These are phyloP conservation scores for Desmodus rotundus DNA, from an alignment of 2,113 vertebrate genomes.

Conservation along the genomic window DNA sequence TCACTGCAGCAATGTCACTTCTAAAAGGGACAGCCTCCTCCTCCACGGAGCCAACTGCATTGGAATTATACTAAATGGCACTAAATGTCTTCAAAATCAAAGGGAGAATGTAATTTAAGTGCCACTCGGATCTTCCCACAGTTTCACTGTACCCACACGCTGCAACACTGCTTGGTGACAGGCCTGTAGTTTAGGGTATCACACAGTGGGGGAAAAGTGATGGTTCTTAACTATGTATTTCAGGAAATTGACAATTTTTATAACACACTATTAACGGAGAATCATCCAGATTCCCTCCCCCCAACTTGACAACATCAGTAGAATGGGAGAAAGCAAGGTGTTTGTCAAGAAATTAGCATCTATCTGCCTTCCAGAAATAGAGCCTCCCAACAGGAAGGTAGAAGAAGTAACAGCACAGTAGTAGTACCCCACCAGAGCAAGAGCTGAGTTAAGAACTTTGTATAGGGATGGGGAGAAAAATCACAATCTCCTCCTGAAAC, in stretches of 20 bases:
- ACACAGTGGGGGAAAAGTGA: constrained; percentile 61
- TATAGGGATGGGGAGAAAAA: neutral
- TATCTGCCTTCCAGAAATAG: constrained; percentile 19
- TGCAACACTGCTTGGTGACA: constrained; percentile 78
- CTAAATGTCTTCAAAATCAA: constrained; percentile 81
- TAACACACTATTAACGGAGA: constrained; percentile 46
- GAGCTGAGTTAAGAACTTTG: neutral
- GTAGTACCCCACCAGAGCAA: neutral
- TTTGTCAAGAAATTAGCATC: constrained; percentile 48
- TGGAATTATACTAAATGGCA: constrained; percentile 78
- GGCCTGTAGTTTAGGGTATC: constrained; percentile 78
- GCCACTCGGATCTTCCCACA: constrained; percentile 83
- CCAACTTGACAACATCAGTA: constrained; percentile 21
- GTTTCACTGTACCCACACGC: constrained; percentile 79
- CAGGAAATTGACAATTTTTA: constrained; percentile 71
- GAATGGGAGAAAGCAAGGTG: constrained; percentile 16
- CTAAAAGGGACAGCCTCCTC: constrained; percentile 72
- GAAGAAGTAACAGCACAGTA: neutral
- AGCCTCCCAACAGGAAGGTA: neutral
- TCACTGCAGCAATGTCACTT: constrained; percentile 62
- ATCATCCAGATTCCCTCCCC: constrained; percentile 3
- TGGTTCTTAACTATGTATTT: constrained; percentile 74
- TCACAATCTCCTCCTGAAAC: neutral
- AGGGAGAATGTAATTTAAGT: constrained; percentile 85
- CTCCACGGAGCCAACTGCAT: constrained; percentile 73